These are phyloP conservation scores for Drosophila acutilabella DNA, from an alignment of 2,888 invertebrate species.

Conservation along the genomic window DNA sequence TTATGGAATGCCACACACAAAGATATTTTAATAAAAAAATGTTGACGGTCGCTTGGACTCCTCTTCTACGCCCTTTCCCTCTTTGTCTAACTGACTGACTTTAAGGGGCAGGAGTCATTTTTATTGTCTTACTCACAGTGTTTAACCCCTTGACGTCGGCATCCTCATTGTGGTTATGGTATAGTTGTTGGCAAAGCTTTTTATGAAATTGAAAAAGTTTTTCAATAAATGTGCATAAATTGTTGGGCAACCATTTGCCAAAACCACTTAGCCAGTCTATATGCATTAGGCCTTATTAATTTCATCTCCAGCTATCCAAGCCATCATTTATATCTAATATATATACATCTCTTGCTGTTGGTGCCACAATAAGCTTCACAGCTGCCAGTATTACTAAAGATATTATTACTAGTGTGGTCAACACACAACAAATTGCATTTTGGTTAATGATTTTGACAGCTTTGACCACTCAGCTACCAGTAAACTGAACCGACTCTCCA, in stretches of 20 bases:
- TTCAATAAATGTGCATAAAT: slow-evolving; percentile 78
- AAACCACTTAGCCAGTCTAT: slow-evolving; percentile 27
- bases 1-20: slow-evolving; percentile 16
- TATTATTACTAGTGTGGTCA: slow-evolving; percentile 17
- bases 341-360: background rate
- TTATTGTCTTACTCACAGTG: slow-evolving; percentile 62
- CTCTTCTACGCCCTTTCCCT: slow-evolving; percentile 2
- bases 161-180: slow-evolving; percentile 35
- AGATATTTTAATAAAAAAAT: slow-evolving; percentile 67
- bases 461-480: slow-evolving; percentile 25
- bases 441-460: slow-evolving; percentile 59
- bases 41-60: slow-evolving; percentile 25
- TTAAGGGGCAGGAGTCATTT: slow-evolving; percentile 34
- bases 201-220: slow-evolving; percentile 83
- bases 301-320: slow-evolving; percentile 12
- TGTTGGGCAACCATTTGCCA: slow-evolving; percentile 28
- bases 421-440: slow-evolving; percentile 47
- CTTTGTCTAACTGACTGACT: slow-evolving; percentile 5
- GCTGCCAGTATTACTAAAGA: slow-evolving; percentile 6
- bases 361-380: background rate
- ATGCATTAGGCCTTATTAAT: slow-evolving; percentile 46
- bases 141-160: slow-evolving; percentile 64
- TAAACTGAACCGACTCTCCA: slow-evolving; percentile 1
- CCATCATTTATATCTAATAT: slow-evolving; percentile 4
- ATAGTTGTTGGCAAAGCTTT: slow-evolving; percentile 67